Evolutionary conservation across 2,113 vertebrate genomes (phyloP), one percentile per base, ranked within the genome.

Genomic region (Nothobranchius kuhntae): DNA sequence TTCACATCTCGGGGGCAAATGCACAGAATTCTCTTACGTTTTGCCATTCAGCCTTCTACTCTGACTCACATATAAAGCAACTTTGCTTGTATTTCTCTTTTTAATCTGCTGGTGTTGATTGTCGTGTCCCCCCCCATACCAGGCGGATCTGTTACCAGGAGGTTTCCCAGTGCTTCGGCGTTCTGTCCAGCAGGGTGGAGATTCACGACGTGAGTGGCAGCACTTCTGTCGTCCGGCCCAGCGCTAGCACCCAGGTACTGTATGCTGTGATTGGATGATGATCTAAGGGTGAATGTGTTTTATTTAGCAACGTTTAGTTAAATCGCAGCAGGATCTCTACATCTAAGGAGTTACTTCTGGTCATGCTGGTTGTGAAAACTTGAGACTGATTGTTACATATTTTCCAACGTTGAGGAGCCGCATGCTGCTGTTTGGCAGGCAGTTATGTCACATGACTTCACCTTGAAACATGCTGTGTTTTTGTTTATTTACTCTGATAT

Each of bases 101-200:
- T 15, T 38, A 48, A 0, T 15, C 40, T 42, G 35, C 42, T n/a
- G 65, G 8, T 11, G 30, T 30, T 30, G 30, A 30, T 30, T 4
- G 30, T 30, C 30, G 30, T 30, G 26, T 30, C 4, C 26, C 21
- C 21, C 21, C 55, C 1, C 46, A 14, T 44, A 15, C 56, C 50
- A 99, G 98, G 91, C 95, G 98, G 73, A 99, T 99, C 91, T 99
- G 98, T 73, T 99, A 99, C 81, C 98, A 99, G 67, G 98, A 99
- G 86, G 94, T 96, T 1, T 99, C 97, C 0, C 97, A 99, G 88
- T 99, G 98, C 82, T 99, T 99, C 0, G 98, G 98, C 0, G 96
- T 99, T 42, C 93, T 99, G 35, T 98, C 97, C 1, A 99, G 96
- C 84, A 90, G 98, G 4, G 96, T 98, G 0, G 98, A 99, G 87